Conservation (phyloP, 2,113 vertebrate genomes). For the Phrynosoma blainvillii region DNA sequence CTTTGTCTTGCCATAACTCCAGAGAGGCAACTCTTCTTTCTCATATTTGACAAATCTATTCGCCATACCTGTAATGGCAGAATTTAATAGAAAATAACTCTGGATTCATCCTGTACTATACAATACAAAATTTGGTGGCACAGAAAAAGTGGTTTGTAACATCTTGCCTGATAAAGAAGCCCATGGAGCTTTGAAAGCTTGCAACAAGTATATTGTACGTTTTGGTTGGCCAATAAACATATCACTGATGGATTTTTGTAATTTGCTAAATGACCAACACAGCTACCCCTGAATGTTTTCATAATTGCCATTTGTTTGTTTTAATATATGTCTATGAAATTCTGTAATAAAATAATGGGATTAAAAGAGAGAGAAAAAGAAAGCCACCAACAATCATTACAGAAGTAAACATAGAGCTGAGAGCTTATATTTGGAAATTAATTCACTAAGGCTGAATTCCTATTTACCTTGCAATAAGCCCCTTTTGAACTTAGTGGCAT, state of each 20-base stretch:
- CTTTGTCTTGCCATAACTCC: neutral
- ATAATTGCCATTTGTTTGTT: slow-evolving; percentile 25
- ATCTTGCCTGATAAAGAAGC: no score
- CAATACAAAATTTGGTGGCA: neutral
- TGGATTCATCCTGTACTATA: neutral
- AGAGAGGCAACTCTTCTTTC: neutral
- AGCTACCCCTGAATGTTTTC: no score
- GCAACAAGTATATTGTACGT: no score
- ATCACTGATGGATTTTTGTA: no score
- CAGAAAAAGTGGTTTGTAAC: neutral
- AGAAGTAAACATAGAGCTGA: neutral
- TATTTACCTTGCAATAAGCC: neutral
- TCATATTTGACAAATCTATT: neutral
- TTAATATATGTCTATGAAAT: slow-evolving; percentile 11
- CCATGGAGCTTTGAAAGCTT: no score
- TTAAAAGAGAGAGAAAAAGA: neutral
- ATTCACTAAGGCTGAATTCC: neutral
- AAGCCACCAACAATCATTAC: neutral
- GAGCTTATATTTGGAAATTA: neutral
- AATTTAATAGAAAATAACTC: slow-evolving; percentile 34
- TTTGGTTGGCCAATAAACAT: no score
- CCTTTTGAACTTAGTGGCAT: neutral
- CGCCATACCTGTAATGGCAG: neutral
- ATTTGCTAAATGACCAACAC: no score
- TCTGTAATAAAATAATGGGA: slow-evolving; percentile 6